A percentile compares a stretch with the other conserved stretches of the same genome.
Conservation (phyloP, 1,140 invertebrate genomes). For the Hylaeus volcanicus region DNA sequence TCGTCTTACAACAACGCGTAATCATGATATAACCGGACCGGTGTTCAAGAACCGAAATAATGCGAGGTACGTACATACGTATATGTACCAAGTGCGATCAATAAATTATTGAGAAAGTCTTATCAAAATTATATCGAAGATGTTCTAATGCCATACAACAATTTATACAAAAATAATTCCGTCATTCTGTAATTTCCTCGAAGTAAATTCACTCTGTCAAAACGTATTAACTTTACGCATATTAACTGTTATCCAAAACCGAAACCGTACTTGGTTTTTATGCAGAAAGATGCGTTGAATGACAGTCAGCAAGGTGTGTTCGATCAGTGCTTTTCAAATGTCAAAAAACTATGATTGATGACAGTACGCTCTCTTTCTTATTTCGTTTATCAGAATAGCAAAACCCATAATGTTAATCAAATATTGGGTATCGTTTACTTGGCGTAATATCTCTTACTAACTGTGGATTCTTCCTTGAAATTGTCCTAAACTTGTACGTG, state of each 20-base stretch:
- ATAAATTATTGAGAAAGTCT: conserved; percentile 70
- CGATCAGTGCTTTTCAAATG: conserved; percentile 1
- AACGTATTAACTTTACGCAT: background rate
- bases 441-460: background rate
- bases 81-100: conserved; percentile 65
- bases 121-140: conserved; percentile 5
- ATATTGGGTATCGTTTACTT: background rate
- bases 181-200: background rate
- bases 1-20: background rate
- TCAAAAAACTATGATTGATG: background rate
- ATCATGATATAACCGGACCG: conserved; percentile 17
- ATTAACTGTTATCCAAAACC: conserved; percentile 16
- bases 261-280: background rate
- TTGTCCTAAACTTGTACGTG: background rate
- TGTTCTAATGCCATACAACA: background rate
- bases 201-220: background rate
- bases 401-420: background rate
- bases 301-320: conserved; percentile 25
- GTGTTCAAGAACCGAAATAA: conserved; percentile 57
- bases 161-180: background rate
- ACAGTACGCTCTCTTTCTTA: background rate
- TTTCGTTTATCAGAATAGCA: background rate
- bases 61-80: conserved; percentile 55
- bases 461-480: background rate
- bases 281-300: conserved; percentile 10